Evolutionary conservation across 2,888 invertebrate species (phyloP).

Genomic region (Digitonthophagus gazella): DNA sequence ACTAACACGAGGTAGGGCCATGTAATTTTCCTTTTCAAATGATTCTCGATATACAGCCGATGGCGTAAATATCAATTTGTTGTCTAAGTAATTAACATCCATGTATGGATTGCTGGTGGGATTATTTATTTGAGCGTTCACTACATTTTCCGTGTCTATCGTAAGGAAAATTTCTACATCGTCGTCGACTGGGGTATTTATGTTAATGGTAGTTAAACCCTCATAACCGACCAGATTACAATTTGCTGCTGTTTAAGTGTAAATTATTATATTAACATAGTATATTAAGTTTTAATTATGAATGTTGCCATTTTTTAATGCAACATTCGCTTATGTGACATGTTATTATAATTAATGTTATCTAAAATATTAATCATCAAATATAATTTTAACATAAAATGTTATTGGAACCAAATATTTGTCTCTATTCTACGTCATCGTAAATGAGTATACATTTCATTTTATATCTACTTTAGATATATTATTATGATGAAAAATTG

Average conservation of each 20-base stretch:
- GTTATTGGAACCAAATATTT: too few relatives aligned
- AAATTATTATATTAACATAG: not conserved
- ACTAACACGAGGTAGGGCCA: not conserved
- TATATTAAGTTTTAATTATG: too few relatives aligned
- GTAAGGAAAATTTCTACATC: not conserved
- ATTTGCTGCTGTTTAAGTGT: not conserved
- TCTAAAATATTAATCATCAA: too few relatives aligned
- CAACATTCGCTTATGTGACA: too few relatives aligned
- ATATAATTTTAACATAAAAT: too few relatives aligned
- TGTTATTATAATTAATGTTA: too few relatives aligned
- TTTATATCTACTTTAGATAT: too few relatives aligned
- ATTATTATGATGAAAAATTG: too few relatives aligned
- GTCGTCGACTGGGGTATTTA: not conserved
- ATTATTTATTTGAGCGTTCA: not conserved
- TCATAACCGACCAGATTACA: not conserved
- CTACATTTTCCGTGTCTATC: not conserved
- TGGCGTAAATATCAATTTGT: not conserved
- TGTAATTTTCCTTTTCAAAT: not conserved
- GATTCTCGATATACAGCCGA: not conserved
- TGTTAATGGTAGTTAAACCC: not conserved
- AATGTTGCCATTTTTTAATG: too few relatives aligned
- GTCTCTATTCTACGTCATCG: too few relatives aligned
- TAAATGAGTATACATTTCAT: too few relatives aligned
- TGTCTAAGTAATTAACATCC: not conserved
- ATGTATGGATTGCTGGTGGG: not conserved